phyloP scores from a whole-genome alignment of 2,888 invertebrate genomes.

The Drosophila neotestacea region DNA sequence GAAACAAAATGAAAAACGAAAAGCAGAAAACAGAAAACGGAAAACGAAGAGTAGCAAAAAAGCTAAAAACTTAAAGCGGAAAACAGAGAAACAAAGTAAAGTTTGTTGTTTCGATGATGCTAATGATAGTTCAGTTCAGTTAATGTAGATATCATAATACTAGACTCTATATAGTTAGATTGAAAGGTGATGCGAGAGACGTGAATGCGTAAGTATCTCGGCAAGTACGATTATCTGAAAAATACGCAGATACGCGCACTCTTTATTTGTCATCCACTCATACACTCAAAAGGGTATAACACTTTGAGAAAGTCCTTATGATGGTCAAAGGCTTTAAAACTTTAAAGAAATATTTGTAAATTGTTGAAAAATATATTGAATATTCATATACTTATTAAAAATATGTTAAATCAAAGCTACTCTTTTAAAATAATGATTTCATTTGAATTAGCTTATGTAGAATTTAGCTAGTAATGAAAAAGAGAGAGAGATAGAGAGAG shows the following conservation, averaged over 20 bases:
- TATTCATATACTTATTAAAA: too few species aligned
- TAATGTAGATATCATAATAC: slow-evolving; percentile 27
- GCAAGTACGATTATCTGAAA: slow-evolving; percentile 34
- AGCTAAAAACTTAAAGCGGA: background rate
- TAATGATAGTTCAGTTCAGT: slow-evolving; percentile 52
- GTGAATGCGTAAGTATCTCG: slow-evolving; percentile 26
- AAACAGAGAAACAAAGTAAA: slow-evolving; percentile 41
- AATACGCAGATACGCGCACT: slow-evolving; percentile 35
- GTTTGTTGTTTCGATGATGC: slow-evolving; percentile 44
- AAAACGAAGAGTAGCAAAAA: slow-evolving; percentile 2
- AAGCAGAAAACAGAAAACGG: background rate
- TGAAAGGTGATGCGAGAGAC: background rate
- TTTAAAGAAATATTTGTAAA: too few species aligned
- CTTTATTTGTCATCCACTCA: too few species aligned
- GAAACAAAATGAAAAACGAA: slow-evolving; percentile 25
- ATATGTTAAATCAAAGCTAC: too few species aligned
- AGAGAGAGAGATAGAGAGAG: too few species aligned
- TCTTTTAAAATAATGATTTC: too few species aligned
- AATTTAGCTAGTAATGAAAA: too few species aligned
- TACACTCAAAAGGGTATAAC: too few species aligned
- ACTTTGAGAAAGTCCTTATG: too few species aligned
- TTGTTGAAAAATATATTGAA: too few species aligned
- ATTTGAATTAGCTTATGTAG: too few species aligned
- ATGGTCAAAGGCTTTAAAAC: too few species aligned
- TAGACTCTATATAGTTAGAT: background rate